Conservation (phyloP, 2,113 vertebrate genomes). For the Anhinga rufa region DNA sequence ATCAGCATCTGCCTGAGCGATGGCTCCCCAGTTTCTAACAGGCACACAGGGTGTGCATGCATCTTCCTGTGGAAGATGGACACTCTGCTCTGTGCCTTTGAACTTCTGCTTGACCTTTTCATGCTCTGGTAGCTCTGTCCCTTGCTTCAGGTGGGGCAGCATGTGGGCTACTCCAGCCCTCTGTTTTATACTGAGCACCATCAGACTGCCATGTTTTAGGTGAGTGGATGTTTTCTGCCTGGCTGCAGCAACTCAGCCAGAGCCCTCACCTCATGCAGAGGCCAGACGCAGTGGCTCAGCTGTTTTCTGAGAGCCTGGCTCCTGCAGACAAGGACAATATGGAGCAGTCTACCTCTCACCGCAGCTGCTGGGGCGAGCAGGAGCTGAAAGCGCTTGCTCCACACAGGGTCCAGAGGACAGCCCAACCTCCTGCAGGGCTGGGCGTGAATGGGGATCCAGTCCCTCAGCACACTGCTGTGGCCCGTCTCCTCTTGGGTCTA, state of each 20-base stretch:
- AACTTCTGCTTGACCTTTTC: neutral
- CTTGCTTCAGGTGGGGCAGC: neutral
- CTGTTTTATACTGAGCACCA: neutral
- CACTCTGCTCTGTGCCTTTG: neutral
- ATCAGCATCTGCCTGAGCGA: neutral
- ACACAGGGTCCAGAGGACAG: neutral
- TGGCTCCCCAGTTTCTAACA: neutral
- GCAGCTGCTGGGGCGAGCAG: rapidly evolving
- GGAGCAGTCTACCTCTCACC: neutral
- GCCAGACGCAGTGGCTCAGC: neutral
- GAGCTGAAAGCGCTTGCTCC: neutral
- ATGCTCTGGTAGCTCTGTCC: neutral
- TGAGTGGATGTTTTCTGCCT: neutral
- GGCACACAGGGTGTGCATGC: neutral
- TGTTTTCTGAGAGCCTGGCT: neutral
- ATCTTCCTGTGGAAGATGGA: neutral
- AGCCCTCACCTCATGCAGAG: neutral
- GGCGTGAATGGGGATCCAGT: neutral
- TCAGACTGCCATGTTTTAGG: neutral
- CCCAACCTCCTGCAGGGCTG: rapidly evolving
- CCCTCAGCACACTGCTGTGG: neutral
- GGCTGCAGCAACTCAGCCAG: neutral
- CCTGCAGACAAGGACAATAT: too few species aligned
- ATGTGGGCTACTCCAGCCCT: neutral
- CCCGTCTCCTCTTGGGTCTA: neutral